Percentiles rank a stretch among this genome's conserved stretches.
Conservation (phyloP, 2,888 invertebrate genomes). For the Candidula unifasciata region DNA sequence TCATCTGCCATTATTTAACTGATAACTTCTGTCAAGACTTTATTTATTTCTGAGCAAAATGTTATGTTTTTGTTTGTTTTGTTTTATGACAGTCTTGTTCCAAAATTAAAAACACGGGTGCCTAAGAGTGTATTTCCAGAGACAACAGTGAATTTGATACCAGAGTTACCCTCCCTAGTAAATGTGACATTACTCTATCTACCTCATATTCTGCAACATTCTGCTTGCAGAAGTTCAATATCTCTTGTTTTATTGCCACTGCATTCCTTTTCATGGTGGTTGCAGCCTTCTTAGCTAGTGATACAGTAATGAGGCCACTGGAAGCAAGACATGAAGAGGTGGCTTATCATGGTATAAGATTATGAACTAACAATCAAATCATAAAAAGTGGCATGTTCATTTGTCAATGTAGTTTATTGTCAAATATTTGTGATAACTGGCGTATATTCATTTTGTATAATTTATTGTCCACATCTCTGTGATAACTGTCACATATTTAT, state of each 20-base stretch:
- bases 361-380: too few relatives aligned
- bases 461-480: too few relatives aligned
- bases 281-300: constrained; percentile 78
- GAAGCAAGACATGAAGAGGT: constrained; percentile 21
- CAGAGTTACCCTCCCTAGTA: neutral
- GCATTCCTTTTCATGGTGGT: constrained; percentile 79
- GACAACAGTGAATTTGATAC: neutral
- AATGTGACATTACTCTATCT: constrained; percentile 40
- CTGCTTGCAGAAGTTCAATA: constrained; percentile 73
- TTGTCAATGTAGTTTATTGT: too few relatives aligned
- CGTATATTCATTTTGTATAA: too few relatives aligned
- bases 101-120: neutral
- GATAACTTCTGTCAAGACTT: too few relatives aligned
- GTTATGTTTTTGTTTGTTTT: neutral
- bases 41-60: neutral
- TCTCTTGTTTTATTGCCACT: constrained; percentile 74
- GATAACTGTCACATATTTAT: too few relatives aligned
- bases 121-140: constrained; percentile 22
- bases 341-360: neutral
- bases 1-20: too few relatives aligned
- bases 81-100: neutral
- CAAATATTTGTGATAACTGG: too few relatives aligned
- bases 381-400: too few relatives aligned
- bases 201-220: constrained; percentile 76
- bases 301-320: constrained; percentile 62